Percentiles rank a stretch among this genome's conserved stretches.
Conservation (phyloP, 1,140 invertebrate species). For the Pteromalus puparum region DNA sequence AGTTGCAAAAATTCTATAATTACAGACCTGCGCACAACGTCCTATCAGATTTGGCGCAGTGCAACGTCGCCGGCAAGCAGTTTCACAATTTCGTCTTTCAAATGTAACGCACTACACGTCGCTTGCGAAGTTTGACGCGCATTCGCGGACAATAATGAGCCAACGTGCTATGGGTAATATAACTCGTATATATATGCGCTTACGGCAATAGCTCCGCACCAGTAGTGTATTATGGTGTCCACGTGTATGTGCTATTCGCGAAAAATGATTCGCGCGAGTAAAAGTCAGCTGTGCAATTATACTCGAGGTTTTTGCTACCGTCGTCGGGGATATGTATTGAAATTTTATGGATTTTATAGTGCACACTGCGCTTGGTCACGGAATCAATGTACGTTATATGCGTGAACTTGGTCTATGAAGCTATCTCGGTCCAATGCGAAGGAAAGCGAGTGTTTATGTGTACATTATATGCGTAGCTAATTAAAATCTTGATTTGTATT, state of each 20-base stretch:
- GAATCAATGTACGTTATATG: background rate
- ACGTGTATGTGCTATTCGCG: background rate
- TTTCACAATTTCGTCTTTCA: conserved; percentile 20
- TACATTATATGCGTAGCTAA: background rate
- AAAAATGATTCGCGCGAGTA: conserved; percentile 1
- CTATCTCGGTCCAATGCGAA: conserved; percentile 10
- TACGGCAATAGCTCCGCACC: background rate
- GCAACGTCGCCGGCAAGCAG: background rate
- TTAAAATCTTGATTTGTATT: background rate
- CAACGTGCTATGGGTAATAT: background rate
- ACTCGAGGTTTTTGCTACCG: too few species aligned
- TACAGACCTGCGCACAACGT: background rate
- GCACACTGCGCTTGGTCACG: conserved; percentile 27
- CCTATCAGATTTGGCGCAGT: conserved; percentile 6
- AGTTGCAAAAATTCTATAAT: background rate
- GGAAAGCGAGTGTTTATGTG: background rate
- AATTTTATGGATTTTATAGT: conserved; percentile 8
- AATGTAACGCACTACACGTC: conserved; percentile 4
- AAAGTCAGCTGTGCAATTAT: background rate
- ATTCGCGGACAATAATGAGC: background rate
- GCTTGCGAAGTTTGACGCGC: conserved; percentile 13
- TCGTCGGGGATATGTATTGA: background rate
- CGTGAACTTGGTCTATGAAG: conserved; percentile 13
- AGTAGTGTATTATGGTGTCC: too few species aligned
- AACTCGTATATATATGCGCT: background rate